Conservation (phyloP, 2,888 invertebrate species). For the Zeuzera pyrina region DNA sequence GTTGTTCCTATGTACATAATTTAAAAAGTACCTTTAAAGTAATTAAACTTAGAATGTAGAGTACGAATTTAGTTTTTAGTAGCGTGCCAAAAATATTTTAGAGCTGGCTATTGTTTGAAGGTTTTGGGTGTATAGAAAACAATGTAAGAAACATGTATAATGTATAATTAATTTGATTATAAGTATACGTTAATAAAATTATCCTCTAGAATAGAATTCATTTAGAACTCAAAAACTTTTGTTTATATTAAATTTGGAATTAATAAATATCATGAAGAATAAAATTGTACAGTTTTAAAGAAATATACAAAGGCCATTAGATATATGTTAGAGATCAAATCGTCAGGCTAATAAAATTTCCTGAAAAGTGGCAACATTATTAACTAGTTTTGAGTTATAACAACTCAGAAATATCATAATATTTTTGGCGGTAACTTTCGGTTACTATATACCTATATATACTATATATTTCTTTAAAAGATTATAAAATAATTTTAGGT, state of each 20-base stretch:
- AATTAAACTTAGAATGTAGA: slow-evolving; percentile 20
- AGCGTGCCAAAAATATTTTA: slow-evolving; percentile 56
- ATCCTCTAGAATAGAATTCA: not conserved
- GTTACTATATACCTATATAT: too few species aligned
- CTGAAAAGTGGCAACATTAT: too few species aligned
- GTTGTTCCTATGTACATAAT: slow-evolving; percentile 56
- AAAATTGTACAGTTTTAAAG: too few species aligned
- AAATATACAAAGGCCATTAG: too few species aligned
- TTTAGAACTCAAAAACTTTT: not conserved
- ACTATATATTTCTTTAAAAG: too few species aligned
- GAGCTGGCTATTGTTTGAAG: slow-evolving; percentile 31
- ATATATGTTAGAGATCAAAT: too few species aligned
- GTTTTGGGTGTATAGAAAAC: not conserved
- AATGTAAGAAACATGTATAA: not conserved
- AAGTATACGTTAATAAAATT: not conserved
- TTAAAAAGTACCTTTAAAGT: slow-evolving; percentile 20
- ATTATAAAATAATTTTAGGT: too few species aligned
- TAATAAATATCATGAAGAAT: not conserved
- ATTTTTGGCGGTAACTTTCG: too few species aligned
- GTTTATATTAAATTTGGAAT: not conserved
- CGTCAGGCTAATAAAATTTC: too few species aligned
- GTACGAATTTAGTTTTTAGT: slow-evolving; percentile 46
- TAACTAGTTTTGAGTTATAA: too few species aligned
- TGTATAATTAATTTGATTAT: not conserved
- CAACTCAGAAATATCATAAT: too few species aligned